Evolutionary conservation across 2,113 vertebrate genomes (phyloP).

Genomic region (Colinus virginianus): DNA sequence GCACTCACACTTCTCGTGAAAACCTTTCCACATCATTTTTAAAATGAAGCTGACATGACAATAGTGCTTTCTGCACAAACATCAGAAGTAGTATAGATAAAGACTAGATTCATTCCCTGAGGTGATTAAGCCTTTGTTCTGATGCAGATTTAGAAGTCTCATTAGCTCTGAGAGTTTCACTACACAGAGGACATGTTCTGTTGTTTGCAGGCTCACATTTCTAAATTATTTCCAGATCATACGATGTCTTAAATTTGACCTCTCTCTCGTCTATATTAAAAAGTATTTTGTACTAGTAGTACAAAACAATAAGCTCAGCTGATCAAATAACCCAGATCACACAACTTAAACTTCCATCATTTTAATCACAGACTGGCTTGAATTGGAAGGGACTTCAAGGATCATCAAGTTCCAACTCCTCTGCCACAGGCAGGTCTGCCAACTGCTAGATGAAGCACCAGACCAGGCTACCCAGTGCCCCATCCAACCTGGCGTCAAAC

Average conservation of each 20-base stretch:
- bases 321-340: conserved; percentile 6
- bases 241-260: neutral
- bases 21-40: neutral
- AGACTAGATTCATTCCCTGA: neutral
- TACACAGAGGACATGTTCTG: neutral
- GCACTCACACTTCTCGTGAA: neutral
- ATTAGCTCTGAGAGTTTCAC: neutral
- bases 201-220: neutral
- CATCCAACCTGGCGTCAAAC: too few species aligned
- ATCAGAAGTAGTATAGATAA: neutral
- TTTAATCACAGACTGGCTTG: too few species aligned
- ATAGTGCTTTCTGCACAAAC: neutral
- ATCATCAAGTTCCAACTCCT: too few species aligned
- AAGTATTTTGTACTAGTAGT: neutral
- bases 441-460: too few species aligned
- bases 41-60: neutral
- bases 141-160: neutral
- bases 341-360: neutral
- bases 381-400: too few species aligned
- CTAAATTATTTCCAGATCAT: conserved; percentile 23
- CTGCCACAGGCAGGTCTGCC: too few species aligned
- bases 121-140: conserved; percentile 46
- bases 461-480: too few species aligned
- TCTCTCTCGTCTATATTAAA: neutral
- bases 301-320: neutral